These are phyloP conservation scores for Trematomus bernacchii DNA, from an alignment of 2,797 vertebrate genomes.

Conservation along the genomic window DNA sequence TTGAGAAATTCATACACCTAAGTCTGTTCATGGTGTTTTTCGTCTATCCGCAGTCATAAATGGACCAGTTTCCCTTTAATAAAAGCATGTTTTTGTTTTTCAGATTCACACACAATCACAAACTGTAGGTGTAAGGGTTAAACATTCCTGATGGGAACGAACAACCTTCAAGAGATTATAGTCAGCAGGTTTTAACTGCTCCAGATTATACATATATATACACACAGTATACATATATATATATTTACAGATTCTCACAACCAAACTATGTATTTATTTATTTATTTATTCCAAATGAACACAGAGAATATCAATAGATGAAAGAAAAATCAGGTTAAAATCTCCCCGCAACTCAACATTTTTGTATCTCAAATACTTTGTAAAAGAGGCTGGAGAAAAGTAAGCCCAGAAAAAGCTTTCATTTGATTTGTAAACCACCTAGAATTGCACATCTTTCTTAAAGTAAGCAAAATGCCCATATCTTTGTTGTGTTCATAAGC, in stretches of 20 bases:
- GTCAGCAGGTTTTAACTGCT: conserved; percentile 78
- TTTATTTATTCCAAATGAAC: conserved; percentile 56
- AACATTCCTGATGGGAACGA: conserved; percentile 59
- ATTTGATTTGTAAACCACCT: conserved; percentile 39
- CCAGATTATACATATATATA: conserved; percentile 31
- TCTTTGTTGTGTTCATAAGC: conserved; percentile 69
- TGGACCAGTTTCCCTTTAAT: conserved; percentile 79
- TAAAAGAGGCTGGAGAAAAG: conserved; percentile 50
- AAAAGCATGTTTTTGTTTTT: conserved; percentile 65
- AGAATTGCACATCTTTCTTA: conserved; percentile 56
- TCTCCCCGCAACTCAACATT: conserved; percentile 31
- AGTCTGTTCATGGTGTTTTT: conserved; percentile 18
- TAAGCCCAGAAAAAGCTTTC: conserved; percentile 35
- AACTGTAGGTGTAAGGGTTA: conserved; percentile 49
- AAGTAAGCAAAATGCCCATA: conserved; percentile 44
- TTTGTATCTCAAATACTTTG: conserved; percentile 50
- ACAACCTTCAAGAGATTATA: conserved; percentile 67
- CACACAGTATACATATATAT: conserved; percentile 42
- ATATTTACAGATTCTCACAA: conserved; percentile 63
- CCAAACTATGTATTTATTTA: conserved; percentile 51
- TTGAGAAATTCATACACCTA: conserved; percentile 43
- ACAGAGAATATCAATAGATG: conserved; percentile 38
- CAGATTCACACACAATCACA: conserved; percentile 49
- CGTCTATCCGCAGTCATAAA: conserved; percentile 34
- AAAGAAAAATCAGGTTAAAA: conserved; percentile 53